Evolutionary conservation across 2,113 vertebrate genomes (phyloP), one percentile per base, ranked within the genome.

Genomic region (Brachionichthys hirsutus): DNA sequence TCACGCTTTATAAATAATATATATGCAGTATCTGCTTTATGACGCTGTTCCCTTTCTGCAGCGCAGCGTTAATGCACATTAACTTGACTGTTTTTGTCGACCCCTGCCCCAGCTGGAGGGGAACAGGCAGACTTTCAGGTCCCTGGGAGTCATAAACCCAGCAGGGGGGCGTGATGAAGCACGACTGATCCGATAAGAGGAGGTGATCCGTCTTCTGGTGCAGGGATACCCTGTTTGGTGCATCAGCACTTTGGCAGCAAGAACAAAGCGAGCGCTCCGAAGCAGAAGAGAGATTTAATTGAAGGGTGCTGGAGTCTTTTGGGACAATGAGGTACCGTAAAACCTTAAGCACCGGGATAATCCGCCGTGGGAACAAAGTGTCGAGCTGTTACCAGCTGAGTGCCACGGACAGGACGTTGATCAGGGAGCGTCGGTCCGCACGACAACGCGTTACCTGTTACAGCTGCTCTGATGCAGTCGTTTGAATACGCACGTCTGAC

Each of bases 331-430:
- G 52, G 65, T 49, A 54, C 61, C 62, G 67, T 88, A 88, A 89
- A 90, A 82, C 73, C 67, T 79, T 67, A 74, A 78, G 68, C 77
- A 59, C 9, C 1, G 62, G 67, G 67, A 73, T 80, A 77, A 82
- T 81, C 38, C 77, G 73, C 22, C n/a, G 70, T 63, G 72, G 74
- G 78, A 87, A 82, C 79, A 79, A 76, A 30, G 82, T 71, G 64
- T 85, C 82, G 88, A 89, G 85, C 81, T 77, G 63, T 83, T 80
- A 70, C 43, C 70, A 71, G 80, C 67, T 54, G 58, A 72, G 55
- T 44, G 54, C 49, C 0, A 8, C 24, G 8, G 8, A 30, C 8
- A 55, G 46, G 50, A 36, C 35, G 20, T 30, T 38, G 35, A 68
- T 54, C 13, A 30, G 24, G 24, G 24, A 30, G 24, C 3, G 24